A percentile compares a stretch with the other conserved stretches of the same genome.
phyloP scores from a whole-genome alignment of 2,797 vertebrate species.

The Nothura maculosa region DNA sequence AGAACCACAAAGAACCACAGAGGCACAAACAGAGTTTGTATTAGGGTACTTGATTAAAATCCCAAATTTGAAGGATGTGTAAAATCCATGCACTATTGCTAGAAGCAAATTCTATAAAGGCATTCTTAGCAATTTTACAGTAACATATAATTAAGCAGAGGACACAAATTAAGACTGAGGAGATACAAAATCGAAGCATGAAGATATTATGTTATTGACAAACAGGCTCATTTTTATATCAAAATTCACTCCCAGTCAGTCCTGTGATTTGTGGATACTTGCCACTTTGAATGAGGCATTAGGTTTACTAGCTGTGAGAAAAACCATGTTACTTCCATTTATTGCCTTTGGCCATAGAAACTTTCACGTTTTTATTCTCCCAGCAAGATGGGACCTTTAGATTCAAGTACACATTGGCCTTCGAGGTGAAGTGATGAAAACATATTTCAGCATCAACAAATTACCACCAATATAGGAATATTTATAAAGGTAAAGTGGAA shows the following conservation, averaged over 20 bases:
- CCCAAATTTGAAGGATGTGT: not conserved
- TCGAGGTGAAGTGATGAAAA: not conserved
- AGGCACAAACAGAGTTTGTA: not conserved
- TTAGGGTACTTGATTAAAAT: not conserved
- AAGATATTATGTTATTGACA: not conserved
- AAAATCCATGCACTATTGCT: not conserved
- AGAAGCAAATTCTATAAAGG: not conserved
- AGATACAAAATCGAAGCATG: not conserved
- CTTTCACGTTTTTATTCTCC: not conserved
- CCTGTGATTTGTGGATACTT: not conserved
- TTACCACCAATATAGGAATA: not conserved
- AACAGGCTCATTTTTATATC: not conserved
- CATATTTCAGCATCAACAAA: not conserved
- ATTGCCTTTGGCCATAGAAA: not conserved
- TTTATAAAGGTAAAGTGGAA: not conserved
- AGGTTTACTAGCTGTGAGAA: not conserved
- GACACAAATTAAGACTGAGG: not conserved
- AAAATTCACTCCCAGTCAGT: not conserved
- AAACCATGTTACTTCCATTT: not conserved
- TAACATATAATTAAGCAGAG: not conserved
- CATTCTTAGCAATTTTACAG: not conserved
- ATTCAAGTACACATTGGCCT: not conserved
- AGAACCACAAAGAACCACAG: not conserved
- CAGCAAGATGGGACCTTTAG: not conserved
- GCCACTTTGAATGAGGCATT: not conserved